Conservation (phyloP, 1,140 invertebrate genomes). For the Laupala kohalensis region DNA sequence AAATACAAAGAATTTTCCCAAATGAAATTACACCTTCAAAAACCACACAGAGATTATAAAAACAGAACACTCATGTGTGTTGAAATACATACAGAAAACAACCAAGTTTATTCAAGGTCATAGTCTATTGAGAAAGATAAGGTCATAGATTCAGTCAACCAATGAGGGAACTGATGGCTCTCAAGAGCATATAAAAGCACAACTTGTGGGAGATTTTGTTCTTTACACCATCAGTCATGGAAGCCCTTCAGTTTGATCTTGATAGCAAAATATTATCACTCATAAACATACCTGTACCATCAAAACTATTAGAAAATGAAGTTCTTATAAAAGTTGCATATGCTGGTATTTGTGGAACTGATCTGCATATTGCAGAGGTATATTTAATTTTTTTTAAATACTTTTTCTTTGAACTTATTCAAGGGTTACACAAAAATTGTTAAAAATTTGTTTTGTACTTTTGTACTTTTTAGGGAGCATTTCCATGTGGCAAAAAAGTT, state of each 20-base stretch:
- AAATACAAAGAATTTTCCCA: too few species aligned
- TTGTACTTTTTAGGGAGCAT: slow-evolving; percentile 36
- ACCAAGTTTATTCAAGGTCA: too few species aligned
- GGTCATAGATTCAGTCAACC: not conserved
- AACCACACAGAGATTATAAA: too few species aligned
- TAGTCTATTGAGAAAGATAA: too few species aligned
- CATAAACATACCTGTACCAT: slow-evolving; percentile 33
- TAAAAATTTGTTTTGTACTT: not conserved
- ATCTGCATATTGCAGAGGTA: slow-evolving; percentile 61
- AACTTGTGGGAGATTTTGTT: too few species aligned
- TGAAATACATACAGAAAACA: too few species aligned
- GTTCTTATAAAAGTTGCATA: slow-evolving; percentile 49
- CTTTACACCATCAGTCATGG: slow-evolving; percentile 29
- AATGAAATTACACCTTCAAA: too few species aligned
- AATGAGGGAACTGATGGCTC: not conserved
- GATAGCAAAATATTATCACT: slow-evolving; percentile 32
- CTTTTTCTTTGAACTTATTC: not conserved
- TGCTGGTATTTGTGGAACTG: slow-evolving; percentile 66
- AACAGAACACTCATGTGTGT: too few species aligned
- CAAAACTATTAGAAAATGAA: slow-evolving; percentile 33
- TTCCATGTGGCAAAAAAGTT: slow-evolving; percentile 42
- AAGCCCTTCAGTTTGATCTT: slow-evolving; percentile 42
- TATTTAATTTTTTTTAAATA: slow-evolving; percentile 1
- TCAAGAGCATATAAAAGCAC: too few species aligned
- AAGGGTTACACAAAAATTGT: not conserved